Evolutionary conservation across 2,113 vertebrate genomes (phyloP), one percentile per base, ranked within the genome.

Genomic region (Oceanites oceanicus): DNA sequence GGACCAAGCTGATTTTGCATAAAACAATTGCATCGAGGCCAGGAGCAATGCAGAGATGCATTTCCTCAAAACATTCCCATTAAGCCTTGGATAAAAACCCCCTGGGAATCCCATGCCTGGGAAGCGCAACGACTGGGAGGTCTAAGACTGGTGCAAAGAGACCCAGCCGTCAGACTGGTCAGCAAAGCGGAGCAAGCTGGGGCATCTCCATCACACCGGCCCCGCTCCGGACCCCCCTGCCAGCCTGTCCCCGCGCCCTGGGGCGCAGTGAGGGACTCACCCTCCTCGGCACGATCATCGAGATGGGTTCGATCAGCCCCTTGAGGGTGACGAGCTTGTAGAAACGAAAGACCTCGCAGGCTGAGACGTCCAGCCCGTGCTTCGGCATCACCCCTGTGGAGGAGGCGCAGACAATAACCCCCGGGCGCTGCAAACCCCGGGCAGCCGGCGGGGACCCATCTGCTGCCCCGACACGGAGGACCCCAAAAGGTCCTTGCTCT

Each of bases 271-370:
- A 11, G 55, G 42, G 71, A 97, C 99, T 99, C 95, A 99, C 99
- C 98, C 99, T 98, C 96, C 99, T 98, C 1, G 99, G 99, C 70
- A 99, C 99, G 2, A 99, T 99, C 99, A 99, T 99, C 13, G 99
- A 99, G 97, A 99, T 99, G 32, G 99, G 99, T 91, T 99, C 99
- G 2, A 99, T 99, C 78, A 99, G 97, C 53, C 99, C 99, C 98
- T 99, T 99, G 74, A 99, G 98, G 10, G 99, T 99, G 95, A 99
- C 96, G 32, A 99, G 98, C 97, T 99, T 99, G 98, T 99, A 99
- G 98, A 99, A 99, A 14, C 99, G 98, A 95, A 98, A 99, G 44
- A 99, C 99, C 93, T 99, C 99, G 1, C 99, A 99, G 11, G 99
- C 98, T 0, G 98, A 98, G 67, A 99, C 99, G 2, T 99, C 99